Evolutionary conservation across 2,888 invertebrate species (phyloP).

Genomic region (Lasioglossum figueresi): DNA sequence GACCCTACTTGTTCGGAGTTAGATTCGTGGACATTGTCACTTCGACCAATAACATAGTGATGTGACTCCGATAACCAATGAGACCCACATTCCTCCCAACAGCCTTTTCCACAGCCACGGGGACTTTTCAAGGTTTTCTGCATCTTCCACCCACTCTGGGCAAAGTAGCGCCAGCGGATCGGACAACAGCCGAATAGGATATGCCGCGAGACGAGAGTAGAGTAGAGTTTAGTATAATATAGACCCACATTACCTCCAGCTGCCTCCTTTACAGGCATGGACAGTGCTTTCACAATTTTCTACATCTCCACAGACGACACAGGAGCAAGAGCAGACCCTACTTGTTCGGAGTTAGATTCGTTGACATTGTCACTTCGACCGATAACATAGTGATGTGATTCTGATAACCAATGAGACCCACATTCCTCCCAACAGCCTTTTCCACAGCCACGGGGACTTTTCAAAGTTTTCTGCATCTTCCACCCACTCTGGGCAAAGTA

Average conservation of each 20-base stretch:
- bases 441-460: not conserved
- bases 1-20: not conserved
- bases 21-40: not conserved
- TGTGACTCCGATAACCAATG: not conserved
- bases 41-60: not conserved
- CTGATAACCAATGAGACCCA: not conserved
- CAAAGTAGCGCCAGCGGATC: slow-evolving; percentile 23
- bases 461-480: not conserved
- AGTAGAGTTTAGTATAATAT: too few relatives aligned
- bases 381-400: not conserved
- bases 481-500: slow-evolving; percentile 9
- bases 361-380: not conserved
- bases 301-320: too few relatives aligned
- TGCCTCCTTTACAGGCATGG: too few relatives aligned
- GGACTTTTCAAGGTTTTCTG: not conserved
- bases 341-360: not conserved
- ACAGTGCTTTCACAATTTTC: too few relatives aligned
- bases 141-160: not conserved
- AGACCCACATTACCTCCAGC: too few relatives aligned
- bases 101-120: not conserved
- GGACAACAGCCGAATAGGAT: slow-evolving; percentile 13
- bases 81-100: not conserved
- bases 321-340: too few relatives aligned
- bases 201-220: slow-evolving; percentile 14
- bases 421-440: not conserved